Evolutionary conservation across 2,797 vertebrate genomes (phyloP).

Genomic region (Pantherophis vulpinus): DNA sequence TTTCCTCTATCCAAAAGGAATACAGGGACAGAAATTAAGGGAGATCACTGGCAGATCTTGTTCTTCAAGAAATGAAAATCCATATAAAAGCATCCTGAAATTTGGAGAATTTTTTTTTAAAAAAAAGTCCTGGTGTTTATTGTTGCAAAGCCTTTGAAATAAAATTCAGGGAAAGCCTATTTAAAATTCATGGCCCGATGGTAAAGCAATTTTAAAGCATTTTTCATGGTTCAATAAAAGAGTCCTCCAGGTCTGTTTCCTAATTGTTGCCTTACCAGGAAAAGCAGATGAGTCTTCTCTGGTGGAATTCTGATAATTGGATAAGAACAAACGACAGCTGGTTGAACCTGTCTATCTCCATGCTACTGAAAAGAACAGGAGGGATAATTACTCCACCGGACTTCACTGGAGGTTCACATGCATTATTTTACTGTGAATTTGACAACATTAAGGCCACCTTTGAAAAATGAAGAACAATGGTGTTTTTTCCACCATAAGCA

Average conservation of each 20-base stretch:
- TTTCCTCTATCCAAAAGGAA: neutral
- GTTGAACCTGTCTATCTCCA: neutral
- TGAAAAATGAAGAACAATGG: neutral
- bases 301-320: conserved; percentile 48
- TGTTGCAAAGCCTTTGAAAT: conserved; percentile 6
- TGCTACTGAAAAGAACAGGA: neutral
- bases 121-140: neutral
- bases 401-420: neutral
- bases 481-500: conserved; percentile 20
- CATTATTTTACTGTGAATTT: neutral
- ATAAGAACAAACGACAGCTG: conserved; percentile 34
- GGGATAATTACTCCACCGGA: neutral
- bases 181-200: neutral
- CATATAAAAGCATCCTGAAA: neutral
- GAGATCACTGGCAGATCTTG: neutral
- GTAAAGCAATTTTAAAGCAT: conserved; percentile 50
- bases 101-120: neutral
- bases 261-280: conserved; percentile 47
- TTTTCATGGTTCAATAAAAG: conserved; percentile 55
- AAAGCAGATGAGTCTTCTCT: conserved; percentile 27
- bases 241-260: conserved; percentile 49
- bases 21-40: too few relatives aligned
- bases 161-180: neutral
- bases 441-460: neutral
- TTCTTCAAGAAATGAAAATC: neutral